Percentiles rank a stretch among this genome's conserved stretches.
These are phyloP conservation scores for Pocillopora verrucosa DNA, from an alignment of 64 coral and sea anemone species.

Conservation along the genomic window DNA sequence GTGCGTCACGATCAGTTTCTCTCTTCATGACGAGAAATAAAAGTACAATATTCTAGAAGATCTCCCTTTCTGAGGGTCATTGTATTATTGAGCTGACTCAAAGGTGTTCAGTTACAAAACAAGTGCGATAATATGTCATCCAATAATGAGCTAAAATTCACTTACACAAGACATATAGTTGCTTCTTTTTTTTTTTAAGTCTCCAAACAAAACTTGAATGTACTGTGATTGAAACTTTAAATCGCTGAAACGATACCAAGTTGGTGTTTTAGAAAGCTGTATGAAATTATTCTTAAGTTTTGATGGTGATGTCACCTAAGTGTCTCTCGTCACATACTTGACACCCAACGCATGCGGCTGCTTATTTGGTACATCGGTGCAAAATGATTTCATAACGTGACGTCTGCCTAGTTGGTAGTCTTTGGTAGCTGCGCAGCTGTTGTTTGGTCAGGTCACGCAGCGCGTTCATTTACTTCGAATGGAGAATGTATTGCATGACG, in stretches of 20 bases:
- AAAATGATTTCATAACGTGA: neutral
- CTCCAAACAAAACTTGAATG: too few species aligned
- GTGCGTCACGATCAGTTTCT: neutral
- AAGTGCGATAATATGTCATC: neutral
- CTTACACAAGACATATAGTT: neutral
- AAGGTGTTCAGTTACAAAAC: conserved; percentile 31
- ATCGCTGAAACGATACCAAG: neutral
- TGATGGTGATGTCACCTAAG: neutral
- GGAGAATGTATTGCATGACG: too few species aligned
- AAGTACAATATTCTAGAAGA: neutral
- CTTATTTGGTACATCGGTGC: neutral
- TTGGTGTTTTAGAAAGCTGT: neutral
- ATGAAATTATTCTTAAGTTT: neutral
- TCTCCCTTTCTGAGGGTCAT: neutral
- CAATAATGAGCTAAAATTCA: neutral
- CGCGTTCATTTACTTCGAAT: too few species aligned
- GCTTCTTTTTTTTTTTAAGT: neutral
- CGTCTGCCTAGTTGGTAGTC: too few species aligned
- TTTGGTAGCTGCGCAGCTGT: too few species aligned
- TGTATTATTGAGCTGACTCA: neutral
- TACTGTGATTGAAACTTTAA: neutral
- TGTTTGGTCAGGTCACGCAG: too few species aligned
- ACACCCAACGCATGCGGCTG: neutral
- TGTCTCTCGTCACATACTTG: neutral
- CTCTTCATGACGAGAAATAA: neutral